Evolutionary conservation across 2,797 vertebrate species (phyloP).

Genomic region (Sphaeramia orbicularis): DNA sequence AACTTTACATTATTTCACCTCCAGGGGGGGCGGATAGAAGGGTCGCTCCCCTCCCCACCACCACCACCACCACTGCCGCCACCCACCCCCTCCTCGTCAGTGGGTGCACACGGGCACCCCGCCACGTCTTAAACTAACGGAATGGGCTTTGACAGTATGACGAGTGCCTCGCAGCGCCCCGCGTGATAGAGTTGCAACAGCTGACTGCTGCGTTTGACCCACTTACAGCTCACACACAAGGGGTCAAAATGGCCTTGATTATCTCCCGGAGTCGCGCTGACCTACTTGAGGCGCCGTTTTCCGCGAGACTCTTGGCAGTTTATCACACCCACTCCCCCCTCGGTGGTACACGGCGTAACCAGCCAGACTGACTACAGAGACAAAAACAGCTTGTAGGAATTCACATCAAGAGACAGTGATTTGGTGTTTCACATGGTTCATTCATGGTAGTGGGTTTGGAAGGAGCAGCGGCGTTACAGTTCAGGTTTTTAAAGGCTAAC

Average conservation of each 20-base stretch:
- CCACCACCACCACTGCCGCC: no score
- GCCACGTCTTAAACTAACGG: constrained; percentile 60
- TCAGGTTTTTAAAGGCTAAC: not conserved
- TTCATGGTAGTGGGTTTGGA: not conserved
- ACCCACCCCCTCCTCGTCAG: no score
- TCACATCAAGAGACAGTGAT: constrained; percentile 24
- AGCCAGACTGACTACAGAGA: constrained; percentile 30
- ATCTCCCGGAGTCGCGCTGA: constrained; percentile 76
- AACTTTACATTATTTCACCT: constrained; percentile 61
- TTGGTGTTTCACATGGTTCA: constrained; percentile 10
- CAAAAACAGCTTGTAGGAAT: constrained; percentile 19
- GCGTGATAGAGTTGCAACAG: constrained; percentile 77
- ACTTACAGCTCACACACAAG: constrained; percentile 80
- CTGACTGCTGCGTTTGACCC: constrained; percentile 82
- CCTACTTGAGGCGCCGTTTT: constrained; percentile 80
- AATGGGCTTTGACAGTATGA: constrained; percentile 72
- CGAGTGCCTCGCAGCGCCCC: constrained; percentile 62
- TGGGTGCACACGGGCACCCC: constrained; percentile 46
- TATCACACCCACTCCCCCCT: constrained; percentile 60
- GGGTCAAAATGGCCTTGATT: constrained; percentile 82
- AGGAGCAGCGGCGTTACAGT: no score
- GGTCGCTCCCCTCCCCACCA: no score
- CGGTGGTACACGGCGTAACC: constrained; percentile 37
- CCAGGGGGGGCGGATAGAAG: no score
- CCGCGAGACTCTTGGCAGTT: constrained; percentile 69